Conservation (phyloP, 2,113 vertebrate genomes). For the Haemorhous mexicanus region DNA sequence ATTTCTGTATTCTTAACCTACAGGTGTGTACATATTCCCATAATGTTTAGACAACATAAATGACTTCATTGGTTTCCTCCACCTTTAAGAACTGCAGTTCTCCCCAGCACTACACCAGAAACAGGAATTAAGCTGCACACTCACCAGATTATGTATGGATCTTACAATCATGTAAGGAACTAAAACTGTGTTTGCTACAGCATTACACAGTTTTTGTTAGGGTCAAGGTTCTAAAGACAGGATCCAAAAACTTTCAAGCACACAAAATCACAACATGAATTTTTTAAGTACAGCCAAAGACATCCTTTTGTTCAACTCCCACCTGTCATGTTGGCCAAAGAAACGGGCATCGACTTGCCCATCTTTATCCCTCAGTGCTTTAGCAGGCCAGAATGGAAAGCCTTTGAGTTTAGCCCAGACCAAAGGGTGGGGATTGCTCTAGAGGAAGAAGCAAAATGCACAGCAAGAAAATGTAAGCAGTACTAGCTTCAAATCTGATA, state of each 20-base stretch:
- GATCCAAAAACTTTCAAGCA: background rate
- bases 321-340: constrained; percentile 98
- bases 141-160: background rate
- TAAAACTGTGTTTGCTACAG: background rate
- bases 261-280: background rate
- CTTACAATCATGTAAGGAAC: background rate
- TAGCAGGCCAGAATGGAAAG: constrained; percentile 98
- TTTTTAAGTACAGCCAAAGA: background rate
- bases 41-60: background rate
- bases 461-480: background rate
- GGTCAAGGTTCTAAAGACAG: background rate
- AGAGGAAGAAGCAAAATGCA: constrained; percentile 62
- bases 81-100: background rate
- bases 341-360: constrained; percentile 97
- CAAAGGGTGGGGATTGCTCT: constrained; percentile 96
- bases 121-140: background rate
- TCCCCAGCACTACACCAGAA: background rate
- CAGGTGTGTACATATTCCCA: background rate
- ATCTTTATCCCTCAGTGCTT: constrained; percentile 95
- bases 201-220: background rate
- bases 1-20: background rate
- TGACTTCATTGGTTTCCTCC: background rate
- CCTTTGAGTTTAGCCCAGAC: constrained; percentile 99
- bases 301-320: constrained; percentile 15
- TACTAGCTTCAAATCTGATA: background rate